A percentile compares a stretch with the other conserved stretches of the same genome.
Evolutionary conservation across 2,113 vertebrate genomes (phyloP).

Genomic region (Osmerus eperlanus): DNA sequence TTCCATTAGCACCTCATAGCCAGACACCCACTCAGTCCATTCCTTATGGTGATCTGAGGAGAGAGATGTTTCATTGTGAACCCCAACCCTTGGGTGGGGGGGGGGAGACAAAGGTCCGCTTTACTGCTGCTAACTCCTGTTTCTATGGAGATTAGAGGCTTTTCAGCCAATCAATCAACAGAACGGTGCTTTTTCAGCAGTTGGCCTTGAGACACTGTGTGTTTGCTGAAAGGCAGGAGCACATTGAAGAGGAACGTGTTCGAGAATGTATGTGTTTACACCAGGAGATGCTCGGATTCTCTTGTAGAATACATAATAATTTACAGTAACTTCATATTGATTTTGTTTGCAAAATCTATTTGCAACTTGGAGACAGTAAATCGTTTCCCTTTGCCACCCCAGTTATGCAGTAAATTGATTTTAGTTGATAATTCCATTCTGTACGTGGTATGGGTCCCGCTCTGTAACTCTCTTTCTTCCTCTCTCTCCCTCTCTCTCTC

Average conservation of each 20-base stretch:
- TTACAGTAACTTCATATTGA: conserved; percentile 23
- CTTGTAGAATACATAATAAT: conserved; percentile 30
- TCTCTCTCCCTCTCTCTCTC: conserved; percentile 16
- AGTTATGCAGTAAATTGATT: conserved; percentile 35
- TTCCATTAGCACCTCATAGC: conserved; percentile 65
- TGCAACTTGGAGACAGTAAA: conserved; percentile 31
- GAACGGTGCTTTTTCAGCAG: conserved; percentile 64
- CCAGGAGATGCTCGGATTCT: conserved; percentile 33
- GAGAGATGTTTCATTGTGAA: conserved; percentile 68
- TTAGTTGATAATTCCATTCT: conserved; percentile 30
- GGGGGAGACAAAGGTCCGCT: conserved; percentile 56
- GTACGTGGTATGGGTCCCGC: conserved; percentile 12
- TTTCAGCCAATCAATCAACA: conserved; percentile 67
- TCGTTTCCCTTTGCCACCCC: conserved; percentile 19
- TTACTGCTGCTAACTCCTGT: conserved; percentile 58
- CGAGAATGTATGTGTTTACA: conserved; percentile 41
- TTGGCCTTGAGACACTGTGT: conserved; percentile 63
- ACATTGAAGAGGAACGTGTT: conserved; percentile 47
- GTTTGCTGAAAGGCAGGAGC: conserved; percentile 37
- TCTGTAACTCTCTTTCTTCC: conserved; percentile 16
- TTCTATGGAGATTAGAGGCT: conserved; percentile 70
- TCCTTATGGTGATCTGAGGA: conserved; percentile 68
- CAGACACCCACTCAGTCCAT: conserved; percentile 65
- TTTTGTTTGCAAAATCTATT: conserved; percentile 38
- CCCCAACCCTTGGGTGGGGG: conserved; percentile 55